Conservation (phyloP, 2,797 vertebrate genomes). For the Melanitta fusca region DNA sequence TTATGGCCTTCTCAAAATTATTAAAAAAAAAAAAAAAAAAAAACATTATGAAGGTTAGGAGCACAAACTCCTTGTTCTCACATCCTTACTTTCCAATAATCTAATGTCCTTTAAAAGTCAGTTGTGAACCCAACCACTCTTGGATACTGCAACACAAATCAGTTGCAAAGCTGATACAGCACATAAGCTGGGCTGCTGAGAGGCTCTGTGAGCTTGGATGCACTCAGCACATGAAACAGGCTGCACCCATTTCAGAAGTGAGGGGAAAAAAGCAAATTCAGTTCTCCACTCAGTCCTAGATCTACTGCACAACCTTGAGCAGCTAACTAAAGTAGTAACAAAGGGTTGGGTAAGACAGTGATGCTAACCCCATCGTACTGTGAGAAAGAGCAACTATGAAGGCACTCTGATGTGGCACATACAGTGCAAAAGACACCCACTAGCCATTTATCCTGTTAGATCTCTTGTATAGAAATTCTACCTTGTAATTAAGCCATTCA, state of each 20-base stretch:
- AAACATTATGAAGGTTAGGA: neutral
- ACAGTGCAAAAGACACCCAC: neutral
- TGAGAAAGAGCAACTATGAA: neutral
- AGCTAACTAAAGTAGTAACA: neutral
- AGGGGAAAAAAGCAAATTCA: neutral
- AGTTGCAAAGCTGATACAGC: neutral
- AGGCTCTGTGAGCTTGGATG: fast-evolving
- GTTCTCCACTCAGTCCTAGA: neutral
- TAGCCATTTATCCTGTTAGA: neutral
- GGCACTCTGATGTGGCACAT: neutral
- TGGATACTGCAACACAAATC: neutral
- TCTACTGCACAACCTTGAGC: neutral
- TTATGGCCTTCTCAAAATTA: neutral
- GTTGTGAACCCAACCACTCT: neutral
- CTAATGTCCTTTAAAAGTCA: neutral
- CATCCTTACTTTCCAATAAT: neutral
- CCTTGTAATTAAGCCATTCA: neutral
- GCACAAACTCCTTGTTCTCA: neutral
- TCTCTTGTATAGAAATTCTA: neutral
- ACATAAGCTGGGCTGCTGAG: neutral
- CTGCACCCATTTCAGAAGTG: neutral
- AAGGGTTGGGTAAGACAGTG: neutral
- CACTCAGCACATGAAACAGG: fast-evolving
- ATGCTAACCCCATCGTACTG: fast-evolving
- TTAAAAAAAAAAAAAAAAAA: neutral